phyloP scores from a whole-genome alignment of 2,797 vertebrate species.

The Coccyzus lansbergi region DNA sequence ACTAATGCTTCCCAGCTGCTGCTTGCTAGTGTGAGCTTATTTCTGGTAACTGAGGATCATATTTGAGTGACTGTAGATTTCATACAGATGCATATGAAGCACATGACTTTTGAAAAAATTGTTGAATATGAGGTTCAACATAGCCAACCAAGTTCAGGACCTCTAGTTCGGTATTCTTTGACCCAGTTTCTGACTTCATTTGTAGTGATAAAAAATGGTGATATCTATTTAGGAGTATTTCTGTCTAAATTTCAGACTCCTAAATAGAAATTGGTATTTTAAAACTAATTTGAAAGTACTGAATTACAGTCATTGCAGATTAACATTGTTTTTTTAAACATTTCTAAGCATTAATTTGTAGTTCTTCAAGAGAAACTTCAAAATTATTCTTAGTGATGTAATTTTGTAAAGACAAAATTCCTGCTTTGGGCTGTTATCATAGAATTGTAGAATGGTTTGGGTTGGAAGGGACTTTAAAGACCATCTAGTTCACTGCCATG shows the following conservation, averaged over 20 bases:
- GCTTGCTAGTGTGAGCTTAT: background rate
- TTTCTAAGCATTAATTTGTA: background rate
- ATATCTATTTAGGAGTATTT: background rate
- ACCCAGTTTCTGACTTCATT: background rate
- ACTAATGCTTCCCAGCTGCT: slow-evolving; percentile 18
- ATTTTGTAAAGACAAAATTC: background rate
- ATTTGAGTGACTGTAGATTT: background rate
- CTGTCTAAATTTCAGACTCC: background rate
- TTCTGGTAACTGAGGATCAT: background rate
- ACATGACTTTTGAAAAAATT: background rate
- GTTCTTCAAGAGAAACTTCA: background rate
- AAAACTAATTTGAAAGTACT: background rate
- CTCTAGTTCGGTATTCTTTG: background rate
- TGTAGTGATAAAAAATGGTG: background rate
- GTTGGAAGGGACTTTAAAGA: too few species aligned
- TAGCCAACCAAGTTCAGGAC: background rate
- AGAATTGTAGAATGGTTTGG: too few species aligned
- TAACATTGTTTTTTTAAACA: background rate
- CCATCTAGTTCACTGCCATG: too few species aligned
- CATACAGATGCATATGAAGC: background rate
- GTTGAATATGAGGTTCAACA: background rate
- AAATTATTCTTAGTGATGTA: background rate
- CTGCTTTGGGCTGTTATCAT: background rate
- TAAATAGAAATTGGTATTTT: background rate
- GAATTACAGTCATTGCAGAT: background rate